Base-by-base conservation (phyloP, 2,113 vertebrate species). In the Typhlomys cinereus region DNA sequence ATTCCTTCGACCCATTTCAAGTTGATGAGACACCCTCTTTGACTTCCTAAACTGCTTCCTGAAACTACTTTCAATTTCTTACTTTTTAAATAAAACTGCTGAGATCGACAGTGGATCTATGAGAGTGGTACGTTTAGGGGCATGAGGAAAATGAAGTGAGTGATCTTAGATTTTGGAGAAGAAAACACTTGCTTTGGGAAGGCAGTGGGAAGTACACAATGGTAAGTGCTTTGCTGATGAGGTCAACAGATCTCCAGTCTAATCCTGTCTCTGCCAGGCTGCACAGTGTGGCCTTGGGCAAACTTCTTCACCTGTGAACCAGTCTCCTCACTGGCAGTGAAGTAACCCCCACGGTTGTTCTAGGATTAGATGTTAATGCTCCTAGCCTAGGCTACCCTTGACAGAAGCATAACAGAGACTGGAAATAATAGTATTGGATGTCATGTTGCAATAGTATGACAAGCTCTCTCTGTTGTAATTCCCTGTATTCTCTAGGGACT, bases 21-120 rank as follows among this genome's bases (percentile, higher is more conserved):
- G 76, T 95, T 95, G 96, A 96, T 95, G 80, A 96, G 89, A 85
- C 79, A 67, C 91, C 85, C 54, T 94, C 91, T 94, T 69, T 79
- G 76, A 92, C 67, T 95, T 94, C 21, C 57, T 89, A 96, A 95
- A 95, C 86, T 93, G n/a, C n/a, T n/a, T n/a, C n/a, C n/a, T 95
- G 71, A 95, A 94, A 95, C 69, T 89, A 91, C 74, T 94, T 94
- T 96, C 69, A 94, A 70, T 75, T 34, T 44, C 21, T 7, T 57
- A 18, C 21, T 64, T 64, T 64, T 34, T 17, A 89, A 85, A 50
- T 29, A 67, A 92, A 87, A 80, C 23, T 91, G 81, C 74, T 0
- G 0, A 93, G 90, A 81, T 5, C 88, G 79, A 86, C 70, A 75
- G 86, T 95, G 92, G 61, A 21, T n/a, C 64, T 79, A 78, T 66